Evolutionary conservation across 2,797 vertebrate genomes (phyloP).

Genomic region (Rachycentron canadum): DNA sequence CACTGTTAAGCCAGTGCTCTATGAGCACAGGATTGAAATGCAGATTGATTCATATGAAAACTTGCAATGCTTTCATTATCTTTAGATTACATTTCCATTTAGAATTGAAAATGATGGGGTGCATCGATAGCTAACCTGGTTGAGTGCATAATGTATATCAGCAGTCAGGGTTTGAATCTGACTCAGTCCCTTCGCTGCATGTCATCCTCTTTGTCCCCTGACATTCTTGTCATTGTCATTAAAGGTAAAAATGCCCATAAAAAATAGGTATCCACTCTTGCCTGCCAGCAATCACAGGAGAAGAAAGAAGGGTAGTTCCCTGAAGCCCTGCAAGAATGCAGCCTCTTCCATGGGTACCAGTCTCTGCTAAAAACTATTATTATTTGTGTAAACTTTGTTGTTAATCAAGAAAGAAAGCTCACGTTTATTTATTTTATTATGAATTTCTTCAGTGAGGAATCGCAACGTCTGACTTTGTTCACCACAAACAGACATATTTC

Average conservation of each 20-base stretch:
- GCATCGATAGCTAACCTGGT: not conserved
- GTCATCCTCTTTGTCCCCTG: not conserved
- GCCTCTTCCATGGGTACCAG: slow-evolving; percentile 2
- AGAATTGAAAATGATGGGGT: slow-evolving; percentile 43
- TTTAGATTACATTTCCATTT: slow-evolving; percentile 78
- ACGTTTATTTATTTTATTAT: not conserved
- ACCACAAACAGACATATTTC: not conserved
- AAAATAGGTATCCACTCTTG: slow-evolving; percentile 20
- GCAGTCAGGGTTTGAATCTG: not conserved
- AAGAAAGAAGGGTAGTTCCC: slow-evolving; percentile 20
- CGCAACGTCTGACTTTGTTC: not conserved
- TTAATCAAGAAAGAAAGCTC: not conserved
- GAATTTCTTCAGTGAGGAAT: not conserved
- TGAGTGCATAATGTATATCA: not conserved
- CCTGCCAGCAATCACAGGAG: slow-evolving; percentile 29
- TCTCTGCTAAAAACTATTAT: not conserved
- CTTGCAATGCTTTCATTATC: slow-evolving; percentile 67
- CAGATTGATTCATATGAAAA: slow-evolving; percentile 55
- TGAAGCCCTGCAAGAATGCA: slow-evolving; percentile 19
- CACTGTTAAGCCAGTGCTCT: slow-evolving; percentile 38
- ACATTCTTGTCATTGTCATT: not conserved
- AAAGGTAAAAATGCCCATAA: too few relatives aligned
- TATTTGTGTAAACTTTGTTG: not conserved
- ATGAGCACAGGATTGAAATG: slow-evolving; percentile 39
- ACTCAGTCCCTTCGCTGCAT: too few relatives aligned